Evolutionary conservation across 2,113 vertebrate species (phyloP), one percentile per base, ranked within the genome.

Genomic region (Sylvilagus bachmani): DNA sequence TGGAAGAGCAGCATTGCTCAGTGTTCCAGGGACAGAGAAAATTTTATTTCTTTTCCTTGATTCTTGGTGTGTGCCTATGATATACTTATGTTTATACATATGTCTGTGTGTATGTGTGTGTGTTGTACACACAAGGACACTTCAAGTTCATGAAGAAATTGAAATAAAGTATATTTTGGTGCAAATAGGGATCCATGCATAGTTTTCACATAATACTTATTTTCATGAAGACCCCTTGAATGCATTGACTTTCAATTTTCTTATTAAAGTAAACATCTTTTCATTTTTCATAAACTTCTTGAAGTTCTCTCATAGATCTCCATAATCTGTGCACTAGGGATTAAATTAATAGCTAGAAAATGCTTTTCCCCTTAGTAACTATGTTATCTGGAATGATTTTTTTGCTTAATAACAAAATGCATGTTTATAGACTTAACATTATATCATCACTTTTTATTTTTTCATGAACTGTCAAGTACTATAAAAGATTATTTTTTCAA

Each of bases 391-490:
- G 36, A 85, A 74, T 84, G 21, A 2, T 79, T 36, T 78, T 84
- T 82, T 71, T 69, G 13, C 24, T 58, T 70, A 74, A 85, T 91
- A 90, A 71, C 19, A 86, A 86, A 92, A 66, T 66, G 29, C 19
- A 55, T 82, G 25, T 84, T 88, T 95, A 73, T 16, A 88, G 87
- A 79, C 51, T 62, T 36, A 70, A 93, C 82, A 81, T 36, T 89
- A 22, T 36, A 53, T 64, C 53, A 88, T 49, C 13, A 70, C n/a
- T 92, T 91, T 90, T 79, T 69, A 74, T 86, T 91, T 73, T 70
- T 93, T 55, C 80, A 38, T 49, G 9, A 74, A 86, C 31, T 27
- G 19, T 74, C 6, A 9, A 84, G 62, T 14, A 95, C 31, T 61
- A 64, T 38, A 93, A 86, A 79, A 29, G 31, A 69, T 86, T 80